phyloP scores from a whole-genome alignment of 2,888 invertebrate species.

The Phaonia tiefii region DNA sequence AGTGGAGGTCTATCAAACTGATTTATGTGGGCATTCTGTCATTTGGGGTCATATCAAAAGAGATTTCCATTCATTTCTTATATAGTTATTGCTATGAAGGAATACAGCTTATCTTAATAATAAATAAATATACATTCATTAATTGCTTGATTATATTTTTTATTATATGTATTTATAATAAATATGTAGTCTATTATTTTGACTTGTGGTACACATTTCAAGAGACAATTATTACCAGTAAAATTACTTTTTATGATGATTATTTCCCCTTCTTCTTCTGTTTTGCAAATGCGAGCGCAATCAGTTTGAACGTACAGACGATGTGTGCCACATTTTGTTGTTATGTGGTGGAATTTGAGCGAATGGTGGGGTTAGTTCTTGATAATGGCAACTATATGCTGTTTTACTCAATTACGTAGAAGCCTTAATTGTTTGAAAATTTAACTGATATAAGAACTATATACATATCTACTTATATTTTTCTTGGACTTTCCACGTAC shows the following conservation, averaged over 20 bases:
- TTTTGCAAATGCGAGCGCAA: too few relatives aligned
- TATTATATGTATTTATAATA: neutral
- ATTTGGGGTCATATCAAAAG: slow-evolving; percentile 58
- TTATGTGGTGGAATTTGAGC: too few relatives aligned
- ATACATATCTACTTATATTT: too few relatives aligned
- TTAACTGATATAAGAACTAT: too few relatives aligned
- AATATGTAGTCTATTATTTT: neutral
- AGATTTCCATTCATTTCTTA: slow-evolving; percentile 47
- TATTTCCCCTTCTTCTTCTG: too few relatives aligned
- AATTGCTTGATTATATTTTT: slow-evolving; percentile 2
- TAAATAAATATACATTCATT: slow-evolving; percentile 31
- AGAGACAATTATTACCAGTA: slow-evolving; percentile 16
- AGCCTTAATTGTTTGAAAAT: too few relatives aligned
- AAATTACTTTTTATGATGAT: neutral
- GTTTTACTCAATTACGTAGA: too few relatives aligned
- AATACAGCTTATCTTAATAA: slow-evolving; percentile 39
- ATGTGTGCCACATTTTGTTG: too few relatives aligned
- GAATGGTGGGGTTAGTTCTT: too few relatives aligned
- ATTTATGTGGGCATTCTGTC: slow-evolving; percentile 62
- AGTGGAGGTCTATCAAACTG: slow-evolving; percentile 66
- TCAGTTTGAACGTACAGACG: too few relatives aligned
- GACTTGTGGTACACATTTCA: slow-evolving; percentile 10
- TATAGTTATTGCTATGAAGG: slow-evolving; percentile 31
- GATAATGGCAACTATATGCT: too few relatives aligned
- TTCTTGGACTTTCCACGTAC: too few relatives aligned